phyloP scores from a whole-genome alignment of 2,797 vertebrate genomes.

The Mallotus villosus region DNA sequence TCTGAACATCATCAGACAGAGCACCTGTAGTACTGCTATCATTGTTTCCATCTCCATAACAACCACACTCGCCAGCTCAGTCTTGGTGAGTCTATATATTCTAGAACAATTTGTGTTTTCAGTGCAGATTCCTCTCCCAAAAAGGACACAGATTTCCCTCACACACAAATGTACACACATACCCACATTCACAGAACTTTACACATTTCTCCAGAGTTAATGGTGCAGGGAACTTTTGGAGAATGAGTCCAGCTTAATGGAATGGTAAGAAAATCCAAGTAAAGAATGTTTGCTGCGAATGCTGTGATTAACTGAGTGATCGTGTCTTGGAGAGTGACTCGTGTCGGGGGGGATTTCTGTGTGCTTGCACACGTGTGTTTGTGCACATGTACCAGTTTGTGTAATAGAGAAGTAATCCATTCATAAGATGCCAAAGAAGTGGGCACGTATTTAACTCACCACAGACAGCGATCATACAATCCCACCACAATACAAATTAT shows the following conservation, averaged over 20 bases:
- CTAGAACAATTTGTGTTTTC: not conserved
- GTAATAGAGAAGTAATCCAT: no score
- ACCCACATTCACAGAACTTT: slow-evolving; percentile 13
- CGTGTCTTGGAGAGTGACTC: not conserved
- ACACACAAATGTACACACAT: not conserved
- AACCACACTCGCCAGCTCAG: slow-evolving; percentile 36
- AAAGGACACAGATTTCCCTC: not conserved
- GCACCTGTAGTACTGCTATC: slow-evolving; percentile 43
- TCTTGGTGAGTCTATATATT: slow-evolving; percentile 28
- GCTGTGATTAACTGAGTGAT: slow-evolving; percentile 44
- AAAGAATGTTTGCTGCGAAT: slow-evolving; percentile 56
- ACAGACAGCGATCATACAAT: no score
- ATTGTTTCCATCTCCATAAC: slow-evolving; percentile 41
- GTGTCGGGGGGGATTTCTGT: not conserved
- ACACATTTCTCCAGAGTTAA: slow-evolving; percentile 67
- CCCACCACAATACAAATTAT: no score
- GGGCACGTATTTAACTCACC: no score
- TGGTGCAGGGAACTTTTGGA: slow-evolving; percentile 68
- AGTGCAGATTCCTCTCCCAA: not conserved
- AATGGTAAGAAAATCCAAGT: slow-evolving; percentile 62
- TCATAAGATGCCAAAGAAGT: no score
- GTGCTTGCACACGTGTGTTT: not conserved
- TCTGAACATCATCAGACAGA: slow-evolving; percentile 38
- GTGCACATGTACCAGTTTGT: not conserved
- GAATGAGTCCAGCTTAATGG: slow-evolving; percentile 76